Percentiles rank a stretch among this genome's conserved stretches.
phyloP scores from a whole-genome alignment of 2,113 vertebrate genomes.

The Hyla sarda region DNA sequence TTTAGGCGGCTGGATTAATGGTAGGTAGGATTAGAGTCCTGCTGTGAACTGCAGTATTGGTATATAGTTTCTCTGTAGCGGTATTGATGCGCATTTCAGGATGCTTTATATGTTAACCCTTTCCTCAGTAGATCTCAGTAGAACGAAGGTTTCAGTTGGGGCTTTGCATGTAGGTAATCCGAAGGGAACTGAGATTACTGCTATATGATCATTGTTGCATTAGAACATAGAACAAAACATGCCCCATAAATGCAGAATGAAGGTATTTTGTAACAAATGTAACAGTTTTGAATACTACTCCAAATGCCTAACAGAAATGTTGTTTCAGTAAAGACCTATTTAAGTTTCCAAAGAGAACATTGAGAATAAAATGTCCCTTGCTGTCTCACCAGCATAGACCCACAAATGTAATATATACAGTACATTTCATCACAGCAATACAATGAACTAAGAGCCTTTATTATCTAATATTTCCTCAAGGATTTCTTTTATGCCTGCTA shows the following conservation, averaged over 20 bases:
- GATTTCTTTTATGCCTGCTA: conserved; percentile 70
- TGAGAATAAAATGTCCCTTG: neutral
- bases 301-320: neutral
- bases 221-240: neutral
- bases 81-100: too few relatives aligned
- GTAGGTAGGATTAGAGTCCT: too few relatives aligned
- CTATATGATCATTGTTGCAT: too few relatives aligned
- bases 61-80: too few relatives aligned
- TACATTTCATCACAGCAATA: conserved; percentile 26
- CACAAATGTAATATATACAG: conserved; percentile 47
- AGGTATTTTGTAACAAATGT: neutral
- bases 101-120: too few relatives aligned
- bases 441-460: conserved; percentile 62
- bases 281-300: neutral
- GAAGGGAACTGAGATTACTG: too few relatives aligned
- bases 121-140: too few relatives aligned
- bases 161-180: too few relatives aligned
- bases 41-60: too few relatives aligned
- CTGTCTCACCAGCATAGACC: conserved; percentile 5
- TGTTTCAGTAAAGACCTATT: neutral
- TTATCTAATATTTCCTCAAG: conserved; percentile 61
- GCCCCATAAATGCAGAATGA: neutral
- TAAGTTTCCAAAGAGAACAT: neutral
- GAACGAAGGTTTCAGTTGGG: too few relatives aligned
- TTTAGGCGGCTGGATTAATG: too few relatives aligned